Evolutionary conservation across 2,888 invertebrate species (phyloP).

Genomic region (Parnassius apollo): DNA sequence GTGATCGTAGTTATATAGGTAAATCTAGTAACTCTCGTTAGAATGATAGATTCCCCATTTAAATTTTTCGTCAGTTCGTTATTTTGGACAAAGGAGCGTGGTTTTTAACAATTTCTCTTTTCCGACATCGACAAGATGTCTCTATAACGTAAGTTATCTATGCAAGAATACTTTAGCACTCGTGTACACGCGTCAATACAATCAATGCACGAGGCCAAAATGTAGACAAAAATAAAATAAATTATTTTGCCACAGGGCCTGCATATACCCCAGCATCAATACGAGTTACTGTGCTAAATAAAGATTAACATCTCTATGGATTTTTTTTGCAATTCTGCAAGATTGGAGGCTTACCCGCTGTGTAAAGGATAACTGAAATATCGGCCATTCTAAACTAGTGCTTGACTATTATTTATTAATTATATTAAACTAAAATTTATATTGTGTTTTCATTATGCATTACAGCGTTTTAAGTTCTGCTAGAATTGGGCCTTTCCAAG

Average conservation of each 20-base stretch:
- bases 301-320: slow-evolving; percentile 23
- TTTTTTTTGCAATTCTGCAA: slow-evolving; percentile 20
- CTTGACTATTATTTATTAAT: no score
- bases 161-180: slow-evolving; percentile 8
- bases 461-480: no score
- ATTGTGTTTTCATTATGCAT: no score
- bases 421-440: no score
- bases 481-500: no score
- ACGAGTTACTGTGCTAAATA: slow-evolving; percentile 22
- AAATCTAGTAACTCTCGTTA: no score
- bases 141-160: slow-evolving; percentile 16
- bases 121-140: neutral
- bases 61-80: no score
- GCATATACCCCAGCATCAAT: slow-evolving; percentile 6
- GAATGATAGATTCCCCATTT: no score
- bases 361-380: slow-evolving; percentile 15
- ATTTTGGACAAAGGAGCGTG: no score
- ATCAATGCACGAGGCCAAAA: slow-evolving; percentile 21
- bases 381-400: no score
- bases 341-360: slow-evolving; percentile 21
- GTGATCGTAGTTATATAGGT: no score
- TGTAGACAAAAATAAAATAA: slow-evolving; percentile 24
- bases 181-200: slow-evolving; percentile 25
- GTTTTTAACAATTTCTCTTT: no score
- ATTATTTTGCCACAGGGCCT: slow-evolving; percentile 19